These are phyloP conservation scores for Urocynchramus pylzowi DNA, from an alignment of 2,113 vertebrate species.

Conservation along the genomic window DNA sequence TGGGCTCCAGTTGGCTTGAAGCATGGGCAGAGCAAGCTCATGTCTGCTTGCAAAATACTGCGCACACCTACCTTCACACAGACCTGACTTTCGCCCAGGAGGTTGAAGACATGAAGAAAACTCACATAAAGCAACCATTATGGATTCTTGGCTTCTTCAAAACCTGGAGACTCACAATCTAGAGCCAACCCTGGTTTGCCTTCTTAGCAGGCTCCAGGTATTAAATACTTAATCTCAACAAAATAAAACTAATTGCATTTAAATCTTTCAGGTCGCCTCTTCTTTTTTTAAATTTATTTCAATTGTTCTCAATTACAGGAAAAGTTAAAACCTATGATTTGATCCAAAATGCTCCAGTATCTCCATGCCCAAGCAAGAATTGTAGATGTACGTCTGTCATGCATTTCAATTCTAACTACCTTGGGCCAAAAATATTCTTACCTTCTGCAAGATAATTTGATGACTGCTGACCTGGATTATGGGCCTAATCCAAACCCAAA, in stretches of 20 bases:
- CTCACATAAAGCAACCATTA: neutral
- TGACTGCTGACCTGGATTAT: constrained; percentile 40
- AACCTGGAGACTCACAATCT: neutral
- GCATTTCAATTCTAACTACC: neutral
- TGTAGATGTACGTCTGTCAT: neutral
- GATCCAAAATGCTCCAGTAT: neutral
- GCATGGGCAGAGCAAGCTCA: constrained; percentile 35
- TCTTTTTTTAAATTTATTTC: neutral
- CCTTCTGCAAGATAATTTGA: neutral
- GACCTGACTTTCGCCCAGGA: neutral
- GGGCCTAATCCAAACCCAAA: constrained; percentile 14
- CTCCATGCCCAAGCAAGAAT: neutral
- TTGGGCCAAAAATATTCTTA: constrained; percentile 6
- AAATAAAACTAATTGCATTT: neutral
- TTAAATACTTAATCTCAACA: neutral
- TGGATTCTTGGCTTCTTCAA: neutral
- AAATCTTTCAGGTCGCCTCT: neutral
- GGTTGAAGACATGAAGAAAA: constrained; percentile 3
- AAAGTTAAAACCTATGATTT: neutral
- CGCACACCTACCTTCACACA: neutral
- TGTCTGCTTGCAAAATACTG: constrained; percentile 48
- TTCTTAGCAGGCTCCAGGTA: neutral
- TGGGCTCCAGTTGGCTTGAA: constrained; percentile 1
- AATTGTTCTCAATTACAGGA: neutral
- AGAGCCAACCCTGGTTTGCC: neutral